Evolutionary conservation across 2,113 vertebrate genomes (phyloP), one percentile per base, ranked within the genome.

Genomic region (Oplegnathus fasciatus): DNA sequence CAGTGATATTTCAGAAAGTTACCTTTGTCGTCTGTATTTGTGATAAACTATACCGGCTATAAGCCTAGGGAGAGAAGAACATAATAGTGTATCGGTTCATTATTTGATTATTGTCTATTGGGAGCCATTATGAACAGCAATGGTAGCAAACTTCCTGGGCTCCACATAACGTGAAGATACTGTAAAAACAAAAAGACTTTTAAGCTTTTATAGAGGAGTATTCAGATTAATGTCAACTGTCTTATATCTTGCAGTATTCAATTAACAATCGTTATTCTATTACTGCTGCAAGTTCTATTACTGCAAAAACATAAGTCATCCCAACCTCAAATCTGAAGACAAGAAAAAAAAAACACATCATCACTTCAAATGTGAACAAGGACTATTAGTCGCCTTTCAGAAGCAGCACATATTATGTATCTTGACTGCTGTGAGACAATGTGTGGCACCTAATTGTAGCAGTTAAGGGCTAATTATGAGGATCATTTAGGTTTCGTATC

Each of bases 31-130:
- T 93, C 85, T 90, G 91, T 89, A 95, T 91, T 87, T 95, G 93
- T 82, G 95, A 96, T 91, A 95, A 94, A 91, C 95, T 95, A 94
- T 91, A 93, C 22, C 94, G 91, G 90, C 72, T 94, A 92, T 91
- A 62, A 55, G 94, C 93, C 95, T 95, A 72, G 64, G 68, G 87
- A 88, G 87, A 90, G 57, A 94, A 90, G 82, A 86, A 87, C 68
- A 92, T 73, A 17, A 82, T n/a, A 52, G 65, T 68, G 76, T 26
- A 76, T 34, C 34, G 74, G 40, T 67, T 86, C 44, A 88, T 81
- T 75, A 78, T 26, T 73, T 75, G 10, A 85, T 40, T 67, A 48
- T 20, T 30, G 37, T 55, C 71, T 20, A 22, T 28, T 26, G 4
- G 28, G 22, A 75, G 13, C 46, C 18, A 34, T 64, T 72, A 46